Evolutionary conservation across 2,113 vertebrate species (phyloP), one percentile per base, ranked within the genome.

Genomic region (Apistogramma diplotaenia): DNA sequence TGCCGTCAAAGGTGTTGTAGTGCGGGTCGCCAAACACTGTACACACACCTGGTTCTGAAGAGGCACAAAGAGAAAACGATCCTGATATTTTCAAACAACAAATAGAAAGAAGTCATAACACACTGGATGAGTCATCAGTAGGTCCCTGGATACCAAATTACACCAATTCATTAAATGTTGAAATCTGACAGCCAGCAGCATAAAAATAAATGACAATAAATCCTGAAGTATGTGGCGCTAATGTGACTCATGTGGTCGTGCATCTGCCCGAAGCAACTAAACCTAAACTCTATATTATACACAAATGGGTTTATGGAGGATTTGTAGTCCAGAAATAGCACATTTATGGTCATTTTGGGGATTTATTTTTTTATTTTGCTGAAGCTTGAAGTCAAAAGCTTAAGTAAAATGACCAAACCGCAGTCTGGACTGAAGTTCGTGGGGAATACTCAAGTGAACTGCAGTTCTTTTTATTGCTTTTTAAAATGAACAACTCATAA

Each of bases 1-100:
- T 95, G 79, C 98, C 97, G 35, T 99, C 98, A 88, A 99, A 99
- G 75, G 98, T 99, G 96, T 99, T 99, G 97, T 99, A 99, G 96
- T 99, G 98, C 56, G 98, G 98, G 86, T 99, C 98, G 76, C 98
- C 98, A 89, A 99, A 99, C 3, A 99, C 98, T 15, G 98, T 99
- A 90, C 98, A 99, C 27, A 99, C 98, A 10, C 98, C 98, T 4
- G 98, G 98, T 90, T 99, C 98, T 99, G 95, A 57, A 49, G 61
- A 87, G 83, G 25, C 83, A 90, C 89, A 84, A 15, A 65, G 15
- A 55, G 4, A 56, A n/a, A 57, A 16, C n/a, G 23, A 7, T 3
- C 11, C 13, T 31, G 9, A 31, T 51, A 29, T 49, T 23, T n/a
- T 53, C 67, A 65, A 8, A 23, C 6, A 29, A 4, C 0, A 40